Base-by-base conservation (phyloP, 1,140 invertebrate species). In the Portunus trituberculatus region DNA sequence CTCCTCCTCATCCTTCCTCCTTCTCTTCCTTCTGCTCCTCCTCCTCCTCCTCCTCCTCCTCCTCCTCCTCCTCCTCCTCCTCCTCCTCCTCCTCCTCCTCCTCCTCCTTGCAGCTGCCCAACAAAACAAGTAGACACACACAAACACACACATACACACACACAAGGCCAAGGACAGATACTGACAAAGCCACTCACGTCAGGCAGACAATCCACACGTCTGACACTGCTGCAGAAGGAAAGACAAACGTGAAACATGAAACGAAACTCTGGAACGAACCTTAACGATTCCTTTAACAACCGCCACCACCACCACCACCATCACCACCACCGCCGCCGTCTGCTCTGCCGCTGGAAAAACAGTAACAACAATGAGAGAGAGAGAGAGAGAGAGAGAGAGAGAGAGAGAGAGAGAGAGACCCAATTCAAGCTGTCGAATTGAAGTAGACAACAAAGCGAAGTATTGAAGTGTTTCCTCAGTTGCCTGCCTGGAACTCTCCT, bases 361-460 rank as follows among this genome's bases (percentile, higher is more conserved):
- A 20, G 25, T 7, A 12, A 76, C 67, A 76, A 25, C 67, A 76
- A n/a, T 7, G 8, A 8, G 67, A 76, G 20, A 12, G 52, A 12
- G 52, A n/a, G 14, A 6, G 14, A 52, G 48, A 52, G 48, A 7
- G 14, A n/a, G n/a, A n/a, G n/a, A n/a, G n/a, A n/a, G n/a, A n/a
- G n/a, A n/a, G n/a, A n/a, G 14, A 6, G 14, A 52, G 8, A 8
- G 67, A 76, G 20, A 12, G 52, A 12, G 52, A n/a, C 67, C 67
- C 67, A 76, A 76, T 76, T 76, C 20, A n/a, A n/a, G 67, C n/a
- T 76, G 67, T 76, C 67, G 67, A 7, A 76, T 76, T 76, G 67
- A 76, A 76, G 67, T 76, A 76, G 67, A 76, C 67, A 76, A 76
- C 67, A 76, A 76, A n/a, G 67, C 67, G 67, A 76, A 76, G 67